Conservation (phyloP, 2,888 invertebrate species). For the Hartigia nigra region DNA sequence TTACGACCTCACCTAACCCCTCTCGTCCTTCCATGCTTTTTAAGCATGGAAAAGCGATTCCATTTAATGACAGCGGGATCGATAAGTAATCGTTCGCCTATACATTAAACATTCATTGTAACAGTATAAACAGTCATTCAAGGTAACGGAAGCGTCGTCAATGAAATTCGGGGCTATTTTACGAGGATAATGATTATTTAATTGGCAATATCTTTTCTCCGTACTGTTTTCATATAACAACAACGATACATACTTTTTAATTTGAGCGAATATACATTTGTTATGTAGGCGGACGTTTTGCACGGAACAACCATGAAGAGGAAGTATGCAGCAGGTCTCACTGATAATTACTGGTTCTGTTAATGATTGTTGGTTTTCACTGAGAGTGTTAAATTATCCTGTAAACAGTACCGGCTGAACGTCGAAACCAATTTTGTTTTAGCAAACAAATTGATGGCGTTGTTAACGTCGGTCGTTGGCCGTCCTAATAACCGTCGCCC, state of each 20-base stretch:
- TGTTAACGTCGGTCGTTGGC: neutral
- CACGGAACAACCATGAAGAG: neutral
- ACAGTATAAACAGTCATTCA: too few species aligned
- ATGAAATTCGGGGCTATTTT: neutral
- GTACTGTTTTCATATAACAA: neutral
- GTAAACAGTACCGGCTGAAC: neutral
- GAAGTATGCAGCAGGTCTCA: neutral
- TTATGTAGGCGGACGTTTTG: neutral
- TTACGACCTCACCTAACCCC: neutral
- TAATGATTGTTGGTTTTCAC: slow-evolving; percentile 25
- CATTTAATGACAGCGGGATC: neutral
- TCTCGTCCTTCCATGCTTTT: neutral
- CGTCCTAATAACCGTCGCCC: neutral
- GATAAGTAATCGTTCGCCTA: neutral
- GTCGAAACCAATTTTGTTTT: slow-evolving; percentile 5
- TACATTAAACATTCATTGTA: neutral
- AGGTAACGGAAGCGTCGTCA: neutral
- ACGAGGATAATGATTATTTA: neutral
- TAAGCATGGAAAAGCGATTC: neutral
- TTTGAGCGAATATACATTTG: neutral
- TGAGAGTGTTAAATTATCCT: neutral
- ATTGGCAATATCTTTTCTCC: neutral
- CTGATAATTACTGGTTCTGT: slow-evolving; percentile 28
- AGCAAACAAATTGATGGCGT: slow-evolving; percentile 1
- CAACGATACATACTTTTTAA: neutral